Conservation (phyloP, 2,113 vertebrate species). For the Mystacornis crossleyi region DNA sequence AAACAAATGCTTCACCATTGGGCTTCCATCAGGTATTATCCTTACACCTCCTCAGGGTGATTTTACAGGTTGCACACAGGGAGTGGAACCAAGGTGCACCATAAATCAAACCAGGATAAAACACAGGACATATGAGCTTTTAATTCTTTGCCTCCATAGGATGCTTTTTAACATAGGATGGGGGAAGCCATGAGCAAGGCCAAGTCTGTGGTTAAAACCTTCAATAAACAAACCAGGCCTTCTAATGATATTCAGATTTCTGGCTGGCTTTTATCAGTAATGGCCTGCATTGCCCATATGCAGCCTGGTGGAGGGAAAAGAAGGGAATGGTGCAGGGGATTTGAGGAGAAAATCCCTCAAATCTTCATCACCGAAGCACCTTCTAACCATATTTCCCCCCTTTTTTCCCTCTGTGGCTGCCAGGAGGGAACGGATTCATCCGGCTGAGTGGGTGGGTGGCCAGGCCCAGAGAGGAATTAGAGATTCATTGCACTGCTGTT, state of each 20-base stretch:
- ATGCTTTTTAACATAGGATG: neutral
- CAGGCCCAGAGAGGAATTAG: neutral
- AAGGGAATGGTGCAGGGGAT: neutral
- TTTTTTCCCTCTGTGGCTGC: neutral
- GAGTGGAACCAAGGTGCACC: neutral
- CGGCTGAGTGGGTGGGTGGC: neutral
- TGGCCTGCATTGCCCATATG: neutral
- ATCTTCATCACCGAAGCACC: neutral
- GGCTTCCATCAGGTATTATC: neutral
- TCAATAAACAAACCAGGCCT: neutral
- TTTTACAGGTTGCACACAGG: neutral
- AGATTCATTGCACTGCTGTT: neutral
- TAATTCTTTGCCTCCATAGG: neutral
- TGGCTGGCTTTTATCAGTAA: neutral
- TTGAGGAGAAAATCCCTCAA: neutral
- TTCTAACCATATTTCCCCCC: neutral
- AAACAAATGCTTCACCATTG: neutral
- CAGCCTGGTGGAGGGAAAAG: neutral
- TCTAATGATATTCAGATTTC: neutral
- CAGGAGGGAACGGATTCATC: neutral
- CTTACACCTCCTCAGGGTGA: neutral
- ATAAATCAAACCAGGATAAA: conserved; percentile 33
- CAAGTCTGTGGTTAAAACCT: neutral
- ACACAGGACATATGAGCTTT: neutral
- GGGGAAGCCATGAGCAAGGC: neutral